A percentile compares a stretch with the other conserved stretches of the same genome.
Conservation (phyloP, 2,113 vertebrate species). For the Cyanocitta stelleri region DNA sequence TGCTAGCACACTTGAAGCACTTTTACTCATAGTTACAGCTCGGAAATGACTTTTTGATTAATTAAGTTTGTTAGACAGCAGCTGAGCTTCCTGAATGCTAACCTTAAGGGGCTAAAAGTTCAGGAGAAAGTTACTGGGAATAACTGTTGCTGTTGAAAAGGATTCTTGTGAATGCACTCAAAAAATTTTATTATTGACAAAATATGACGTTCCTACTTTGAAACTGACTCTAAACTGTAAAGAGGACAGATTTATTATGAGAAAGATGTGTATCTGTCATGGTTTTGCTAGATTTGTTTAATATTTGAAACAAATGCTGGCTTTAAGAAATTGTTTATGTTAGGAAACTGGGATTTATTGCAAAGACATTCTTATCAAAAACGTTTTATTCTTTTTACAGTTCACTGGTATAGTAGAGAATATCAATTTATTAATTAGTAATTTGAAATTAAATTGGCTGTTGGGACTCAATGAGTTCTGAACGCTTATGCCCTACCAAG, state of each 20-base stretch:
- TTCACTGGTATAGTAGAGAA: not conserved
- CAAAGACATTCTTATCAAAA: not conserved
- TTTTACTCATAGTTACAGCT: constrained; percentile 88
- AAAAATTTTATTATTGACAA: constrained; percentile 65
- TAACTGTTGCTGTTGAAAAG: constrained; percentile 77
- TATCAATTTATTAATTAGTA: not conserved
- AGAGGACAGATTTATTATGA: not conserved
- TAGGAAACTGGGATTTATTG: not conserved
- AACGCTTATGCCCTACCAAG: not conserved
- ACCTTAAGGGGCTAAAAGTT: constrained; percentile 86
- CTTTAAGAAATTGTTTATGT: not conserved
- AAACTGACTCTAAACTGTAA: constrained; percentile 45
- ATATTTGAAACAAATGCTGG: not conserved
- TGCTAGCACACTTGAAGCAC: constrained; percentile 89
- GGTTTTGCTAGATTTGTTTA: not conserved
- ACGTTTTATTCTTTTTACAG: not conserved
- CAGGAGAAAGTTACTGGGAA: constrained; percentile 76
- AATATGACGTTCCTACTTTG: constrained; percentile 57
- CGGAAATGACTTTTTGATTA: constrained; percentile 96
- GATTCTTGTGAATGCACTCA: constrained; percentile 61
- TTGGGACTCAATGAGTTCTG: not conserved
- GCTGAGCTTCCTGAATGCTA: constrained; percentile 91
- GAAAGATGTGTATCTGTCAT: constrained; percentile 20
- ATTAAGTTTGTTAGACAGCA: constrained; percentile 94
- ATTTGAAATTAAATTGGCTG: not conserved